phyloP scores from a whole-genome alignment of 2,888 invertebrate genomes.

The Himalopsyche kuldschensis region DNA sequence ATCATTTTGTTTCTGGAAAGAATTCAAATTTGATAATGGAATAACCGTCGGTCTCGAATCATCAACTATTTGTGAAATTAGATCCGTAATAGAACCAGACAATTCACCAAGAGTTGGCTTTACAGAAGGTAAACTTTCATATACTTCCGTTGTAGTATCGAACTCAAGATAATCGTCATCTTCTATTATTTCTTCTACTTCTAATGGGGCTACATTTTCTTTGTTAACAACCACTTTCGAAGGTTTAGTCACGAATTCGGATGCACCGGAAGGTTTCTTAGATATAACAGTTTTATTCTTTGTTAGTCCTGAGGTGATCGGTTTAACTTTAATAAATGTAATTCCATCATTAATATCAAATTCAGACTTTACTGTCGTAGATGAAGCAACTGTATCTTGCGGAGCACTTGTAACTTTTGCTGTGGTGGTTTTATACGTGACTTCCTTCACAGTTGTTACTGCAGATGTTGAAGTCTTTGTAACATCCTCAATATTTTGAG shows the following conservation, averaged over 20 bases:
- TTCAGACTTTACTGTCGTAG: not conserved
- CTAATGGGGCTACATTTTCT: conserved; percentile 36
- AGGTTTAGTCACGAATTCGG: not conserved
- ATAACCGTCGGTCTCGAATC: conserved; percentile 46
- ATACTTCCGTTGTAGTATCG: not conserved
- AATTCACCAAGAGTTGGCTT: conserved; percentile 47
- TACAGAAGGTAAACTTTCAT: conserved; percentile 39
- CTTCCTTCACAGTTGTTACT: not conserved
- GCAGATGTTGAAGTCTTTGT: not conserved
- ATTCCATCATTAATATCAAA: not conserved
- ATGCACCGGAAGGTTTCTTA: not conserved
- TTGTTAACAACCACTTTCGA: not conserved
- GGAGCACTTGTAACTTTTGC: not conserved
- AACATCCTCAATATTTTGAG: not conserved
- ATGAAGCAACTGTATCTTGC: not conserved
- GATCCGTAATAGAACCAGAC: conserved; percentile 55
- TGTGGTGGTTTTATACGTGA: not conserved
- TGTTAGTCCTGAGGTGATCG: not conserved
- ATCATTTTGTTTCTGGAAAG: not conserved
- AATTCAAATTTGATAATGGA: conserved; percentile 10
- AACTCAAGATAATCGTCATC: conserved; percentile 26
- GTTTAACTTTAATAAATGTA: not conserved
- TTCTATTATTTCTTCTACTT: conserved; percentile 37
- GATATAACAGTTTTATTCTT: not conserved
- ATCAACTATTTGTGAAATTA: conserved; percentile 56